Base-by-base conservation (phyloP, 2,113 vertebrate species). In the Burhinus oedicnemus region DNA sequence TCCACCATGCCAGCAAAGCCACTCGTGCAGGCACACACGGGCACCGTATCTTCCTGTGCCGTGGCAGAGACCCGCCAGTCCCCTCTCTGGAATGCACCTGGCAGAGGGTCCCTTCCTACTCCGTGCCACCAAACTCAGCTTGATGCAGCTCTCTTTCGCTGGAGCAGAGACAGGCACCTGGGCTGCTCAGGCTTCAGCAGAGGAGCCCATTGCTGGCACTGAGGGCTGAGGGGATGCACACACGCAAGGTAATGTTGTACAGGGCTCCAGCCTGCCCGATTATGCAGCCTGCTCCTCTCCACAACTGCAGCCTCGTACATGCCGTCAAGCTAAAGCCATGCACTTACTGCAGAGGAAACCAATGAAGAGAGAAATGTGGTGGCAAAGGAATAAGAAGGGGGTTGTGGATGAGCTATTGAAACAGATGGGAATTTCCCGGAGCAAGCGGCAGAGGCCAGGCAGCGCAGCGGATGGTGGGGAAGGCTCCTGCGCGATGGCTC, bases 151-250 rank as follows among this genome's bases (percentile, higher is more conserved):
- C 12, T 76, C 45, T 34, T 21, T 61, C 22, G 42, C 40, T 27
- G 9, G 12, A 65, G 75, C 70, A 83, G 51, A 40, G 32, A 22
- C 26, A 51, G 15, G 23, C 34, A 4, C 34, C 32, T 30, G 47
- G 25, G 44, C 71, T 88, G 75, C 54, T 87, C 29, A 8, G 5
- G 26, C 44, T 58, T 36, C 0, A 2, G 27, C 51, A 34, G 45
- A 65, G 51, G 11, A 68, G 62, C 60, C 64, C 0, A 0, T 1
- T 17, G 51, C 36, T 0, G 0, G 70, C 32, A 2, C 70, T 15
- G 47, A 38, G 79, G n/a, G 29, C 26, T 36, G 44, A 12, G 23
- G 38, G 36, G 45, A 40, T 68, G 38, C 65, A 51, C 30, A 44
- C 11, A 1, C 0, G 1, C 12, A 13, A 42, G 22, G 29, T 9